Evolutionary conservation across 30 jellyfish, hydroid and myxozoan species (phyloP).

Genomic region (Pseudorhiza aurosa): DNA sequence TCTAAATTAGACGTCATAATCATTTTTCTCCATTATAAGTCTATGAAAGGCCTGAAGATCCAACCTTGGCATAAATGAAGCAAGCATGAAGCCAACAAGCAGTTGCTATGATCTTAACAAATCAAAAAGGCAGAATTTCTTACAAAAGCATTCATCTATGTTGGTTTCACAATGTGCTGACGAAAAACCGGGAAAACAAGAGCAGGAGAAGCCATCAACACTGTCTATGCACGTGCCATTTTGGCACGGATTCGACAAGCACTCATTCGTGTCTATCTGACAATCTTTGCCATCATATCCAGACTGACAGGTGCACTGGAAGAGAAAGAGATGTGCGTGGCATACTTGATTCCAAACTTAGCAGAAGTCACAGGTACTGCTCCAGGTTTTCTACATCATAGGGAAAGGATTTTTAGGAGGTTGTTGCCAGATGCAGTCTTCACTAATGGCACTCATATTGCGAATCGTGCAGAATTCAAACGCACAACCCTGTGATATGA

Average conservation of each 20-base stretch:
- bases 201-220: conserved; percentile 38
- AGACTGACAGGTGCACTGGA: conserved; percentile 59
- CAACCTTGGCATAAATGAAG: no score
- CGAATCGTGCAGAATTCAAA: no score
- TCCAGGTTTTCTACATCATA: not conserved
- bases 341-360: no score
- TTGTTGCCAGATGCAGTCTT: no score
- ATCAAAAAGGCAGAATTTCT: not conserved
- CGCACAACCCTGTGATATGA: no score
- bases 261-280: conserved; percentile 67
- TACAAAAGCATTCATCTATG: conserved; percentile 59
- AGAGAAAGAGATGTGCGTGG: not conserved
- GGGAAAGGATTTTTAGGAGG: no score
- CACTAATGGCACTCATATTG: no score
- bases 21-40: no score
- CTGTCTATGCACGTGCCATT: conserved; percentile 68
- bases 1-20: no score
- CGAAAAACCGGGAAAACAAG: conserved; percentile 59
- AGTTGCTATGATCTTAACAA: not conserved
- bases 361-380: not conserved
- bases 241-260: conserved; percentile 50
- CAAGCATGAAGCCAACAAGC: not conserved
- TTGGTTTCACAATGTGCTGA: conserved; percentile 42
- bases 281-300: conserved; percentile 73
- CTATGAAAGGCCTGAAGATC: no score